Evolutionary conservation across 2,888 invertebrate genomes (phyloP), one percentile per base, ranked within the genome.

Genomic region (Blera fallax): DNA sequence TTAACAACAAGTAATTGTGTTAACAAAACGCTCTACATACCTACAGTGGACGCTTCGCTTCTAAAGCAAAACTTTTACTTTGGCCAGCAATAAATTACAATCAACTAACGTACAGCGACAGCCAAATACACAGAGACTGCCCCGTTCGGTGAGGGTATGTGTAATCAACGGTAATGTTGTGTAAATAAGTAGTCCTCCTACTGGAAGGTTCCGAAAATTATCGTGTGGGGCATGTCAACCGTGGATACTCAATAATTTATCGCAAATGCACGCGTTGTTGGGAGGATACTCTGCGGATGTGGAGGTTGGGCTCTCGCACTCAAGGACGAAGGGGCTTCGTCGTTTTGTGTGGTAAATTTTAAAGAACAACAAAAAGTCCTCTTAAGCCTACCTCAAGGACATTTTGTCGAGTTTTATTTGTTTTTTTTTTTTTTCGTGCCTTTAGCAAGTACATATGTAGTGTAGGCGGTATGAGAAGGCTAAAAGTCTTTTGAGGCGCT

Each of bases 241-340:
- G 78, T 58, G 56, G 40, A 27, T 64, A 76, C 58, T 84, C 45
- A 84, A 84, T 84, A 52, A 84, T 84, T 84, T 65, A 84, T 74
- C 40, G 58, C 37, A 70, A 79, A 64, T 79, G 70, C 69, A 83
- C 74, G 74, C 67, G 78, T 78, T 78, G 27, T 14, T 60, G 7
- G 43, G 14, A 52, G 60, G 50, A 32, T 32, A 62, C 14, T 37
- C 21, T 18, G 7, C 5, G 29, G 37, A n/a, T n/a, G n/a, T n/a
- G 32, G 32, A 21, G 37, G 50, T 65, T 18, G 24, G 14, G 29
- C 60, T 50, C 64, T 10, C 40, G 32, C 32, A 2, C 2, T 78
- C 78, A 78, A 78, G 78, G 69, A 60, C 67, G 50, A 60, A 40
- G 10, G 1, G 11, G 4, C n/a, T 21, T 14, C 16, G 3, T 10